Conservation (phyloP, 2,113 vertebrate genomes). For the Amazona vittata region DNA sequence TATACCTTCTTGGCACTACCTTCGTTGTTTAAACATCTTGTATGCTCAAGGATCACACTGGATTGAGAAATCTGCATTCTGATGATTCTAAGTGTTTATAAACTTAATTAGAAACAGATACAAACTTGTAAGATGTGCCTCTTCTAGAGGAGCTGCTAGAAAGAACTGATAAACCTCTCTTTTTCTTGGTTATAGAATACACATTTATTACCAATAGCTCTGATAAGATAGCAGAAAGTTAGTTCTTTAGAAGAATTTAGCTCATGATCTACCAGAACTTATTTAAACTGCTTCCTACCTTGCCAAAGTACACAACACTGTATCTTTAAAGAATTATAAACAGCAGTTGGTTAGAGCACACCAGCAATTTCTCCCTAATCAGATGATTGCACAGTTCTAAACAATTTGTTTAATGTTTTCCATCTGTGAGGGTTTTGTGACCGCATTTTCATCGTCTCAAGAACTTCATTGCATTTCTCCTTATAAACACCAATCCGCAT, state of each 20-base stretch:
- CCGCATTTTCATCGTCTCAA: not conserved
- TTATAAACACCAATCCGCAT: not conserved
- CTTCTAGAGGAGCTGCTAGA: not conserved
- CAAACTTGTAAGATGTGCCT: not conserved
- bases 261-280: not conserved
- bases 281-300: not conserved
- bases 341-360: not conserved
- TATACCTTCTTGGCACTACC: slow-evolving; percentile 14
- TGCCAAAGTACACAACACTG: not conserved
- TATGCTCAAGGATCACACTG: not conserved
- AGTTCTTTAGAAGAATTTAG: not conserved
- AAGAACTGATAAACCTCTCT: not conserved
- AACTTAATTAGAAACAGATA: slow-evolving; percentile 57
- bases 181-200: not conserved
- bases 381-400: slow-evolving; percentile 24
- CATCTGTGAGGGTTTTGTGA: not conserved
- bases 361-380: not conserved
- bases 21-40: not conserved
- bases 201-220: not conserved
- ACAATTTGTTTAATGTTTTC: slow-evolving; percentile 33
- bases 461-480: not conserved
- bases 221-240: not conserved
- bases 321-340: not conserved
- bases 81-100: slow-evolving; percentile 41
- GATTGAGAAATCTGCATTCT: slow-evolving; percentile 17